Percentiles rank a stretch among this genome's conserved stretches.
phyloP scores from a whole-genome alignment of 2,888 invertebrate species.

The Dryobotodes eremita region DNA sequence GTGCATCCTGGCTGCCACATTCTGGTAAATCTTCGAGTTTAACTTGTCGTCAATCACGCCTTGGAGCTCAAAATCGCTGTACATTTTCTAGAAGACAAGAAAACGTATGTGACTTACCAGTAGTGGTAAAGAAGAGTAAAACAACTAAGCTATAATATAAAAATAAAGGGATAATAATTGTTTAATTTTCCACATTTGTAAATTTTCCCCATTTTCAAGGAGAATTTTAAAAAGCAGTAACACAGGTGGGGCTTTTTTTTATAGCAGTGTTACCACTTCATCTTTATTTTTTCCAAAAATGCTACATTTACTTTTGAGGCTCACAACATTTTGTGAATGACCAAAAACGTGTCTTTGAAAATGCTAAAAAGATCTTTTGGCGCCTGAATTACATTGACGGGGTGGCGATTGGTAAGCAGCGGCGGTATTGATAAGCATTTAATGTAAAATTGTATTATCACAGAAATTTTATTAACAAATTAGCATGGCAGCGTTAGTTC shows the following conservation, averaged over 20 bases:
- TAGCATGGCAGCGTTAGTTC: neutral
- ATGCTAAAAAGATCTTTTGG: neutral
- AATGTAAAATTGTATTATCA: neutral
- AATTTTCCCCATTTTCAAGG: neutral
- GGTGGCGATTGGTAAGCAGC: no score
- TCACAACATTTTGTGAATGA: neutral
- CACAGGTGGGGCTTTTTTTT: neutral
- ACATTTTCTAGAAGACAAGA: constrained; percentile 95
- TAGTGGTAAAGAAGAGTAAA: neutral
- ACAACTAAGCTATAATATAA: no score
- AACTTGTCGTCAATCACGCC: constrained; percentile 99
- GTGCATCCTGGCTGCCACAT: constrained; percentile 97
- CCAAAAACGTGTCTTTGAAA: neutral
- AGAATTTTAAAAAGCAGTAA: neutral
- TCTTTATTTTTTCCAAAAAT: neutral
- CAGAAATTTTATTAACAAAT: neutral
- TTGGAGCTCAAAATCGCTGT: constrained; percentile 99
- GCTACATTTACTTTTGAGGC: neutral
- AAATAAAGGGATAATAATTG: neutral
- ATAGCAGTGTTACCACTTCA: constrained; percentile 4
- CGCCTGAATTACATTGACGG: neutral
- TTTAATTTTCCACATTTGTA: neutral
- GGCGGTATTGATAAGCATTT: neutral
- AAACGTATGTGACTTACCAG: neutral
- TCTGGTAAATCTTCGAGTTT: constrained; percentile 98